Conservation (phyloP, 2,888 invertebrate genomes). For the Stenotaenia linearis region DNA sequence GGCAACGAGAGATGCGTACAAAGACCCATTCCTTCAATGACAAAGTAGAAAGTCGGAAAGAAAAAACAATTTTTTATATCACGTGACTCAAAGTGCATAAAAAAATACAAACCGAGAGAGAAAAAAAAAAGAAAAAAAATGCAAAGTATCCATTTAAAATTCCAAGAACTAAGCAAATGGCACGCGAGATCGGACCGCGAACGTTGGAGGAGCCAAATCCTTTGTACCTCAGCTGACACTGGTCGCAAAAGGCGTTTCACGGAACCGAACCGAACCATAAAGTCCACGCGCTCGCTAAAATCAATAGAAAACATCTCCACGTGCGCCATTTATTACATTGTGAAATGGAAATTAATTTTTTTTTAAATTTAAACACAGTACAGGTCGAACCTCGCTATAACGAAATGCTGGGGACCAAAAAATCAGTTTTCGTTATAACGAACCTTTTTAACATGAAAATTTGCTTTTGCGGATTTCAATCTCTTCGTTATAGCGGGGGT, state of each 20-base stretch:
- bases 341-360: neutral
- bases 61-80: neutral
- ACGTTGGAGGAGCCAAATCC: neutral
- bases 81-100: neutral
- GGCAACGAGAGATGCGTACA: neutral
- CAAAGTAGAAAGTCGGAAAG: neutral
- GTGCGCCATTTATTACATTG: neutral
- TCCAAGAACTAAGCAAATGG: neutral
- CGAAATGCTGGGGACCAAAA: too few relatives aligned
- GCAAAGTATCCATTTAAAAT: neutral
- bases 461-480: too few relatives aligned
- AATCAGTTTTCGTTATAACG: too few relatives aligned
- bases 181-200: neutral
- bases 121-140: neutral
- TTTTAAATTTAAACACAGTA: neutral
- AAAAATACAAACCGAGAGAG: neutral
- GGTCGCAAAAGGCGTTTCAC: neutral
- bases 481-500: too few relatives aligned
- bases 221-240: neutral
- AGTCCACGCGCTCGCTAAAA: neutral
- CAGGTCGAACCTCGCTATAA: neutral
- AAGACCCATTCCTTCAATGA: neutral
- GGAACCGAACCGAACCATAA: neutral
- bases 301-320: constrained; percentile 8
- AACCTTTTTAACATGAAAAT: too few relatives aligned